Percentiles rank a stretch among this genome's conserved stretches.
Evolutionary conservation across 1,140 invertebrate species (phyloP).

Genomic region (Drosophila obscura): DNA sequence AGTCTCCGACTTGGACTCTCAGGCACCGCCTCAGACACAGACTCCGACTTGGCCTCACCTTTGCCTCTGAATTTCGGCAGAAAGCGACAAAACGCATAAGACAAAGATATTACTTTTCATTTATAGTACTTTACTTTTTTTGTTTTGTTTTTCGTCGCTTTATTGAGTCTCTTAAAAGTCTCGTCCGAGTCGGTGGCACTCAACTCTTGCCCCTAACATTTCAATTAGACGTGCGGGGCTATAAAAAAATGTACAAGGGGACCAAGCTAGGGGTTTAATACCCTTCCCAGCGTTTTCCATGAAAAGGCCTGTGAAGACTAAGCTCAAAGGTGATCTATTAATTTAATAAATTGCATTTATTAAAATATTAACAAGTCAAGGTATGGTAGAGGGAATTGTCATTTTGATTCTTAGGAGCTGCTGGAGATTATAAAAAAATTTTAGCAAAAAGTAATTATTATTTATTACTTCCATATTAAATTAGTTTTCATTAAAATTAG

Average conservation of each 20-base stretch:
- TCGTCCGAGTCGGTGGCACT: constrained; percentile 1
- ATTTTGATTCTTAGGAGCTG: no score
- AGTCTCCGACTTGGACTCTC: constrained; percentile 4
- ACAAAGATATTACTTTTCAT: constrained; percentile 22
- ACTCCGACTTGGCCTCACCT: constrained; percentile 30
- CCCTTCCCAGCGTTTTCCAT: not conserved
- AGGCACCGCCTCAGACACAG: constrained; percentile 24
- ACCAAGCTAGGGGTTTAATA: constrained; percentile 13
- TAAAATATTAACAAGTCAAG: no score
- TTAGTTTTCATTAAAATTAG: no score
- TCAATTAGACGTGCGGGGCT: constrained; percentile 22
- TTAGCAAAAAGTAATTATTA: no score
- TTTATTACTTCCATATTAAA: no score
- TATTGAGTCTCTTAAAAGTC: constrained; percentile 9
- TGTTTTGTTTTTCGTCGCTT: constrained; percentile 7
- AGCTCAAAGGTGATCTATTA: no score
- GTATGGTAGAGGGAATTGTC: no score
- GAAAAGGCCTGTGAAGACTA: no score
- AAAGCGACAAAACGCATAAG: constrained; percentile 23
- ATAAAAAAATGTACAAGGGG: constrained; percentile 3
- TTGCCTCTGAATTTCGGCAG: constrained; percentile 8
- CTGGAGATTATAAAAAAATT: no score
- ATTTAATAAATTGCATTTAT: no score
- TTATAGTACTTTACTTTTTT: constrained; percentile 1
- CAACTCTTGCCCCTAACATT: constrained; percentile 32